A percentile compares a stretch with the other conserved stretches of the same genome.
Conservation (phyloP, 2,797 vertebrate genomes). For the Meriones psammophilus region DNA sequence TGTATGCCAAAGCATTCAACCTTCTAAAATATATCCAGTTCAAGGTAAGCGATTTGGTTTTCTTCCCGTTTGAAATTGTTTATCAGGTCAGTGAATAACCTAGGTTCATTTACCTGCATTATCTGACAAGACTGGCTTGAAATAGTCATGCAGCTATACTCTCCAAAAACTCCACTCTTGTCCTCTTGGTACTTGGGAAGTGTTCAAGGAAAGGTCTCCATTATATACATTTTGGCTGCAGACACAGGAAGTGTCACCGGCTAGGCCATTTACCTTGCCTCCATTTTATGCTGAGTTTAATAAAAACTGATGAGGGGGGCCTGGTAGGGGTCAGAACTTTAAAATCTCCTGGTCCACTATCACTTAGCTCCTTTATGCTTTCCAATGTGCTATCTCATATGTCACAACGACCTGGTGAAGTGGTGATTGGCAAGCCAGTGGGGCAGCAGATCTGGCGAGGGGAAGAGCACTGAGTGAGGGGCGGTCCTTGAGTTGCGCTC, state of each 20-base stretch:
- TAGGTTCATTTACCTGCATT: neutral
- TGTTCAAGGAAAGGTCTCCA: neutral
- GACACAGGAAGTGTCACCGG: neutral
- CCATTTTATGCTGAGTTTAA: neutral
- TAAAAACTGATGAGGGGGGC: neutral
- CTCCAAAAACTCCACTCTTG: neutral
- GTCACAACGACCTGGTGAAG: neutral
- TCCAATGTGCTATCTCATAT: neutral
- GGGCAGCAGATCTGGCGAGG: neutral
- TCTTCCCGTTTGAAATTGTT: constrained; percentile 41
- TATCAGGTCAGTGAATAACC: neutral
- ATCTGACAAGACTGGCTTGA: neutral
- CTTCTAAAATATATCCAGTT: constrained; percentile 91
- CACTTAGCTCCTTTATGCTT: neutral
- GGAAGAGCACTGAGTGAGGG: neutral
- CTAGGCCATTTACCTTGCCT: neutral
- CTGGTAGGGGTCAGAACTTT: neutral
- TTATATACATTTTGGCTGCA: neutral
- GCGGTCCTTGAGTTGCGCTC: neutral
- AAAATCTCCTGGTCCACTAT: neutral
- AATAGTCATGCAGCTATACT: neutral
- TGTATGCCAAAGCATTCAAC: constrained; percentile 92
- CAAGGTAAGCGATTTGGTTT: constrained; percentile 86
- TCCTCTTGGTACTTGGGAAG: neutral
- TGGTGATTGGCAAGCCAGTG: neutral